A percentile compares a stretch with the other conserved stretches of the same genome.
phyloP scores from a whole-genome alignment of 2,797 vertebrate genomes.

The Acanthis flammea region DNA sequence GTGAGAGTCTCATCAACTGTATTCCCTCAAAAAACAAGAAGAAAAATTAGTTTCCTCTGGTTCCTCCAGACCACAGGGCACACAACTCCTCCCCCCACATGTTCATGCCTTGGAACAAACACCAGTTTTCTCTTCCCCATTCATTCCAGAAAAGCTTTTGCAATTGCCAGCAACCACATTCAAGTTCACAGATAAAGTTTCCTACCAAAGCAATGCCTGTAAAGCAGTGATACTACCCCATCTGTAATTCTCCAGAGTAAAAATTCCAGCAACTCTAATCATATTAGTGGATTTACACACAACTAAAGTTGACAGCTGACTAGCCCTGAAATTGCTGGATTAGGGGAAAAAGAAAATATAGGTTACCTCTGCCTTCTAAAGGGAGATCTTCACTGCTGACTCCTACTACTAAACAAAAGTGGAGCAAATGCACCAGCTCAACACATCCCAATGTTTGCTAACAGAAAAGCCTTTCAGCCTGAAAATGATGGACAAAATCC shows the following conservation, averaged over 20 bases:
- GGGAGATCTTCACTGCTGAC: background rate
- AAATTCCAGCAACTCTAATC: constrained; percentile 42
- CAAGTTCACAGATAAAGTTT: background rate
- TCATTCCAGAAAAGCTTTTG: background rate
- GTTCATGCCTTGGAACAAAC: background rate
- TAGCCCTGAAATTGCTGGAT: constrained; percentile 21
- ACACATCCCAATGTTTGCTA: background rate
- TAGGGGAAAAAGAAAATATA: background rate
- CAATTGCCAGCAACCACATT: background rate
- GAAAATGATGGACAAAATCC: background rate
- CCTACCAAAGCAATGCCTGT: background rate
- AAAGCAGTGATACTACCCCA: background rate
- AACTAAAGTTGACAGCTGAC: constrained; percentile 39
- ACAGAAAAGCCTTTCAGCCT: background rate
- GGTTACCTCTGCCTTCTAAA: background rate
- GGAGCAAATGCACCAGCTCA: background rate
- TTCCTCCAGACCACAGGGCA: background rate
- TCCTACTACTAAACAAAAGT: background rate
- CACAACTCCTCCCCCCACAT: background rate
- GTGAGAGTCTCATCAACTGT: background rate
- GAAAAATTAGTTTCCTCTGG: background rate
- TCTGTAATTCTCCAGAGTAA: constrained; percentile 8
- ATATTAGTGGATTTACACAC: constrained; percentile 22
- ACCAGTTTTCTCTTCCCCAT: background rate
- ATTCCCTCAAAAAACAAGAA: background rate